A percentile compares a stretch with the other conserved stretches of the same genome.
These are phyloP conservation scores for Trachops cirrhosus DNA, from an alignment of 2,797 vertebrate species.

Conservation along the genomic window DNA sequence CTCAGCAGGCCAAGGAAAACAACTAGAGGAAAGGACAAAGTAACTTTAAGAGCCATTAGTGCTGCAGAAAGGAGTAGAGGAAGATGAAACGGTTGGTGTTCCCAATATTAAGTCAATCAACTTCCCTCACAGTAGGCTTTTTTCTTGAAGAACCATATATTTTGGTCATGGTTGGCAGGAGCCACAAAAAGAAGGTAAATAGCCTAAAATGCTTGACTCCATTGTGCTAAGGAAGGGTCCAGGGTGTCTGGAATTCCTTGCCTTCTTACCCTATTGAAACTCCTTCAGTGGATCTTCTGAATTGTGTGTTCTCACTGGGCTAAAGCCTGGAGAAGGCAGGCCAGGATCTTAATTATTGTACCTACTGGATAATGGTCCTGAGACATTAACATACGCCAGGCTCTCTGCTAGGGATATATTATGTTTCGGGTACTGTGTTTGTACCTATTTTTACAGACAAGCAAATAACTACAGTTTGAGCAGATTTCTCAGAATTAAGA, in stretches of 20 bases:
- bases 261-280: not conserved
- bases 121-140: not conserved
- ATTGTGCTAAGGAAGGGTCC: not conserved
- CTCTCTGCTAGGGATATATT: not conserved
- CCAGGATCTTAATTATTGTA: not conserved
- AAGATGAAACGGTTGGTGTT: not conserved
- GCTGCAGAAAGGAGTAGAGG: not conserved
- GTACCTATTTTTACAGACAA: conserved; percentile 33
- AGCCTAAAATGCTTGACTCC: not conserved
- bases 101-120: not conserved
- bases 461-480: conserved; percentile 24
- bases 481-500: conserved; percentile 26
- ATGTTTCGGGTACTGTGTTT: not conserved
- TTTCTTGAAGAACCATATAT: not conserved
- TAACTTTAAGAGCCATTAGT: not conserved
- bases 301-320: not conserved
- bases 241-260: not conserved
- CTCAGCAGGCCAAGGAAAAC: not conserved
- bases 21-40: not conserved
- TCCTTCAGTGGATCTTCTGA: not conserved
- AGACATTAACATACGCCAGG: not conserved
- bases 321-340: not conserved
- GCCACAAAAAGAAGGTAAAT: not conserved
- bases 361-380: not conserved
- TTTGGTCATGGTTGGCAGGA: not conserved